A percentile compares a stretch with the other conserved stretches of the same genome.
Evolutionary conservation across 1,140 invertebrate genomes (phyloP).

Genomic region (Bombus vancouverensis): DNA sequence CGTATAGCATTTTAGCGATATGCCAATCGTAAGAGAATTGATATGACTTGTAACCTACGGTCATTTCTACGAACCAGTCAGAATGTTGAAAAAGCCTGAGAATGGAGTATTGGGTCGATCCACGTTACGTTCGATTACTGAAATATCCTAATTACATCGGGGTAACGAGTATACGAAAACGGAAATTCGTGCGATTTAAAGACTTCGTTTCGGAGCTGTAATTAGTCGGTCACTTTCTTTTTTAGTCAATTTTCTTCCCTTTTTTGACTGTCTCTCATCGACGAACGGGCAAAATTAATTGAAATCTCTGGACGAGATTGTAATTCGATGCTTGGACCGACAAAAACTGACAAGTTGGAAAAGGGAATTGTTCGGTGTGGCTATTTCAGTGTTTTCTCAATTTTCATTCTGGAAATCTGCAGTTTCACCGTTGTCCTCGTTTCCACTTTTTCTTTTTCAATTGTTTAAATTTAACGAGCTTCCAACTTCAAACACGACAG

Average conservation of each 20-base stretch:
- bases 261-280: neutral
- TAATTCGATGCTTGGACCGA: neutral
- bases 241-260: neutral
- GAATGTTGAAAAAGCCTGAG: neutral
- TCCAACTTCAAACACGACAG: too few species aligned
- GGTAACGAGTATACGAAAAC: conserved; percentile 34
- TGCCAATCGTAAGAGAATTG: neutral
- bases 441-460: neutral
- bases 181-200: conserved; percentile 42
- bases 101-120: neutral
- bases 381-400: neutral
- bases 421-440: neutral
- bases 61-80: neutral
- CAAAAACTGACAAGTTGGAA: neutral
- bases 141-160: conserved; percentile 4
- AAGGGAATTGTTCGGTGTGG: neutral
- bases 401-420: neutral
- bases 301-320: neutral
- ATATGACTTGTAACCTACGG: neutral
- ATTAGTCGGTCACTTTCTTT: conserved; percentile 32
- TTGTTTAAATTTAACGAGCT: neutral
- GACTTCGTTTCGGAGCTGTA: neutral
- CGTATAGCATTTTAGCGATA: too few species aligned
- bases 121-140: neutral
- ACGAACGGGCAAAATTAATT: conserved; percentile 7